Base-by-base conservation (phyloP, 1,140 invertebrate genomes). In the Lucilia cuprina region DNA sequence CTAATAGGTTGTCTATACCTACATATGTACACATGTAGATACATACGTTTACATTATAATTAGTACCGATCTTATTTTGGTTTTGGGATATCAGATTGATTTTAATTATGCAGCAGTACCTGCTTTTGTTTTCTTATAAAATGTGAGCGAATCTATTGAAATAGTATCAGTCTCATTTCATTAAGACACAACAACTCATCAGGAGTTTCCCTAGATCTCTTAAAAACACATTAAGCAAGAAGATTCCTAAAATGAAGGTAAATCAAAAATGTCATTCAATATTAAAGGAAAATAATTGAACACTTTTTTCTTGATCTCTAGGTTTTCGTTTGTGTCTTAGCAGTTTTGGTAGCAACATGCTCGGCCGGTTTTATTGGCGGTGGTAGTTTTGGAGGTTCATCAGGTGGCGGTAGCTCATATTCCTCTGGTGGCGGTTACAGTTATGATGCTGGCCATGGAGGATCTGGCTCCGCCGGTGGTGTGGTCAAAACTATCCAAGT, bases 271-370 rank as follows among this genome's bases (percentile, higher is more conserved):
- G 19, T 0, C 13, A 55, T 12, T 14, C 2, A 30, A 77, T n/a
- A 13, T 17, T 77, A 30, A 30, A 30, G 25, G 35, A 77, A n/a
- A 80, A 49, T 21, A 13, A 49, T 50, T 77, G 49, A 8, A 21
- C 21, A 50, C 21, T 10, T 49, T 50, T 49, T 80, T 49, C 13
- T 1, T 35, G 17, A 0, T n/a, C 84, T 17, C 0, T 85, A 90
- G 89, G 85, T 90, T 84, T 90, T 89, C 85, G 88, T 90, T 86
- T 90, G 89, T 86, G 34, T 90, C 78, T 86, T 90, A 75, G 87
- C 86, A 85, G 84, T 87, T 60, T 86, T 90, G 65, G 86, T 90
- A 74, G 87, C 87, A 84, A 87, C 87, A 85, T 78, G 88, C 49
- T 88, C 89, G n/a, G 89, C 89, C 47, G 89, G 89, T 77, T 87